phyloP scores from a whole-genome alignment of 2,113 vertebrate genomes.

The Podarcis muralis region DNA sequence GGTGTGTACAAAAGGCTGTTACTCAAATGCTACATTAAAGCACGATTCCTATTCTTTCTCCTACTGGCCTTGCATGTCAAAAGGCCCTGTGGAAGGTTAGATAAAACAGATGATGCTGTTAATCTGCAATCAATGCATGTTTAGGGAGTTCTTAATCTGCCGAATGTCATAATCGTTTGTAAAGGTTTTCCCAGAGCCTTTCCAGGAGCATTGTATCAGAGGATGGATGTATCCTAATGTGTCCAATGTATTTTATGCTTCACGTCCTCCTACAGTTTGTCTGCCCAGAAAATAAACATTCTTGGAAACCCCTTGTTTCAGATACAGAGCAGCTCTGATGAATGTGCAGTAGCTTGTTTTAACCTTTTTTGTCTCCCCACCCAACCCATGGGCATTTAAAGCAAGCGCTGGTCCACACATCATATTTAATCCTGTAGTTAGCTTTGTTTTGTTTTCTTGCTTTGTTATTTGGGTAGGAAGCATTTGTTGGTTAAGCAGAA shows the following conservation, averaged over 20 bases:
- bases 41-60: constrained; percentile 24
- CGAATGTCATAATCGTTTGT: constrained; percentile 60
- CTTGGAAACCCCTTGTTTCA: constrained; percentile 29
- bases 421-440: not conserved
- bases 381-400: not conserved
- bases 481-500: not conserved
- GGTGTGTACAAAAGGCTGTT: not conserved
- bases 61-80: constrained; percentile 32
- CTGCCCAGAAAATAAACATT: constrained; percentile 42
- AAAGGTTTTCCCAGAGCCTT: constrained; percentile 54
- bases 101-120: constrained; percentile 57
- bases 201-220: constrained; percentile 35
- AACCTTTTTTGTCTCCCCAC: constrained; percentile 4
- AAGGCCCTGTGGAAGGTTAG: constrained; percentile 41
- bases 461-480: not conserved
- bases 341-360: constrained; percentile 16
- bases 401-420: not conserved
- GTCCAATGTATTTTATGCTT: constrained; percentile 26
- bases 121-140: constrained; percentile 47
- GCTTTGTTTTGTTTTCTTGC: not conserved
- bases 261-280: not conserved
- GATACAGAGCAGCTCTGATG: constrained; percentile 22
- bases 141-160: constrained; percentile 64
- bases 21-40: constrained; percentile 18
- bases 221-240: constrained; percentile 43